Evolutionary conservation across 2,888 invertebrate genomes (phyloP), one percentile per base, ranked within the genome.

Genomic region (Dione juno): DNA sequence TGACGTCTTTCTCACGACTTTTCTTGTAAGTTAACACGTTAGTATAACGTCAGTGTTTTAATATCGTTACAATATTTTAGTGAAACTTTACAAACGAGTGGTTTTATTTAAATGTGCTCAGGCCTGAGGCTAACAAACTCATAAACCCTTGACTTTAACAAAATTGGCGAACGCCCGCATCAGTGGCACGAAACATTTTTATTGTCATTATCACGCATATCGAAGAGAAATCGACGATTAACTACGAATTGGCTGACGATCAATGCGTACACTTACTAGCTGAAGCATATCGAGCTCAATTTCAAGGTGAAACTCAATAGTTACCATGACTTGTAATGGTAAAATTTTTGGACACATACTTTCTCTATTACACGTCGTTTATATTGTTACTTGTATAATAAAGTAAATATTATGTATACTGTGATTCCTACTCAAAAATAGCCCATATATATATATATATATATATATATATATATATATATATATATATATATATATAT

Each of bases 211-310:
- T 75, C 75, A 84, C 80, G 82, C 81, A 79, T 74, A 76, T 77
- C 74, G 77, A 78, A 81, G 85, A 81, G 85, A 86, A 88, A 88
- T 80, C 83, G 76, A 61, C 77, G 77, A 81, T 82, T 81, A 78
- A 79, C 73, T 75, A 79, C 80, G 79, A 80, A 80, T 82, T 76
- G 78, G 50, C 64, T 72, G 71, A 67, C 72, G 72, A 75, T 74
- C 74, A 72, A 76, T 74, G 73, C 75, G 70, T 72, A 71, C 19
- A 59, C 65, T 71, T 75, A 71, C 75, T 73, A 75, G 67, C 73
- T 77, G 79, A 72, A 72, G 76, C 85, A 77, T 87, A 88, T 84
- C 80, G 80, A 76, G 80, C 76, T 79, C 77, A 79, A 79, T 79
- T 79, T 76, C 79, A 75, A 64, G 80, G 85, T 81, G 88, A 88